Base-by-base conservation (phyloP, 2,888 invertebrate species). In the Balanococcus diminutus region DNA sequence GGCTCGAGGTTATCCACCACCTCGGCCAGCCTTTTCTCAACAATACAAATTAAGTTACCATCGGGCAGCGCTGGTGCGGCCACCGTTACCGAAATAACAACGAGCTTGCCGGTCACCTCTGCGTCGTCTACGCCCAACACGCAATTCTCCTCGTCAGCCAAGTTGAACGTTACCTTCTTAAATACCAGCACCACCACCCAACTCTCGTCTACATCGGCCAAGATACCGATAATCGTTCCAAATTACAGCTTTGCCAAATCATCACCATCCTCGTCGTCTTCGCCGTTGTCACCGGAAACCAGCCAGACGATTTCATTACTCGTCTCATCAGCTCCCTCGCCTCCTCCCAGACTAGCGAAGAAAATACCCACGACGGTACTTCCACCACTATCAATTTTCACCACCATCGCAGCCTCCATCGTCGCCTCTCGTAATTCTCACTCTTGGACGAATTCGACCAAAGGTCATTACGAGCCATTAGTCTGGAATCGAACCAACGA, bases 401-500 rank as follows among this genome's bases (percentile, higher is more conserved):
- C n/a, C 67, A 42, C 11, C 16, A 32, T 32, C 11, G n/a, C 31
- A 4, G n/a, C 32, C 11, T n/a, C 0, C 25, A 4, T 31, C 0
- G 4, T 25, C 4, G 75, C 9, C 9, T 8, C 2, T n/a, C 32
- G 32, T 3, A 25, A 79, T 79, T 79, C 36, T 19, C 36, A 79
- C 28, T 31, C 16, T 11, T 72, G 32, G 5, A 14, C 72, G 75
- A 36, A 56, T 19, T 22, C 56, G 56, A 79, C 75, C 31, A 36
- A 36, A 79, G 75, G 19, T 19, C 75, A 79, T 79, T 36, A 79
- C 75, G 75, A 79, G 36, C 19, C 75, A 19, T 79, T 79, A 79
- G 36, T 79, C 25, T 79, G 75, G 75, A 79, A 79, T 79, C 75
- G 36, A 22, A 79, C 56, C n/a, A 28, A 61, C 25, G 85, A 85